phyloP scores from a whole-genome alignment of 2,113 vertebrate species.

The Cinclus mexicanus region DNA sequence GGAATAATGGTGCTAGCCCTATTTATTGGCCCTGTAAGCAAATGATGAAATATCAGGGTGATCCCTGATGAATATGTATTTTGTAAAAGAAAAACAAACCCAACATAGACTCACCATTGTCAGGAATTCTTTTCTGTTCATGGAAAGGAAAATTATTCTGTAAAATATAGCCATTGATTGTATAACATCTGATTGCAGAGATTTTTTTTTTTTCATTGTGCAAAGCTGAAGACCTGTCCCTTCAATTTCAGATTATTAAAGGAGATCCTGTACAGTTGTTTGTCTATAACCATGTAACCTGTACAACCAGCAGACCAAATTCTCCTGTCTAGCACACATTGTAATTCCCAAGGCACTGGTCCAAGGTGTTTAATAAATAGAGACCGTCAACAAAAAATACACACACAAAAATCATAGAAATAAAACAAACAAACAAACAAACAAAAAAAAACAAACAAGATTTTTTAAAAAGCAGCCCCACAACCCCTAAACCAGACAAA shows the following conservation, averaged over 20 bases:
- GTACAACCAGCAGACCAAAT: not conserved
- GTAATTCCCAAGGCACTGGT: not conserved
- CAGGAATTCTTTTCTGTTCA: not conserved
- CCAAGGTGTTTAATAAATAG: not conserved
- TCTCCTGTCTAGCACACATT: not conserved
- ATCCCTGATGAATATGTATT: not conserved
- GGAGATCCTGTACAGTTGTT: not conserved
- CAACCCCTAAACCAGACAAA: not conserved
- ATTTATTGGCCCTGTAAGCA: not conserved
- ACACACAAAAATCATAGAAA: too few species aligned
- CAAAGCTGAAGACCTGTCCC: not conserved
- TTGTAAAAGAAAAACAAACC: not conserved
- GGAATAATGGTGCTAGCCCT: not conserved
- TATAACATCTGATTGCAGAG: not conserved
- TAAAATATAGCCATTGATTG: not conserved
- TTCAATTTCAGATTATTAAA: not conserved
- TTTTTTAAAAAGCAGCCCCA: not conserved
- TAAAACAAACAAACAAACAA: too few species aligned
- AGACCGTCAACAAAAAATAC: not conserved
- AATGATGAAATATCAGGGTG: not conserved
- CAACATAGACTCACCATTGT: not conserved
- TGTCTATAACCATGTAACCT: not conserved
- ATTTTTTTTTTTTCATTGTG: not conserved
- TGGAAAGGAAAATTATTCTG: not conserved
- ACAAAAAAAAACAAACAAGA: not conserved